Conservation (phyloP, 1,140 invertebrate genomes). For the Drosophila trapezifrons region DNA sequence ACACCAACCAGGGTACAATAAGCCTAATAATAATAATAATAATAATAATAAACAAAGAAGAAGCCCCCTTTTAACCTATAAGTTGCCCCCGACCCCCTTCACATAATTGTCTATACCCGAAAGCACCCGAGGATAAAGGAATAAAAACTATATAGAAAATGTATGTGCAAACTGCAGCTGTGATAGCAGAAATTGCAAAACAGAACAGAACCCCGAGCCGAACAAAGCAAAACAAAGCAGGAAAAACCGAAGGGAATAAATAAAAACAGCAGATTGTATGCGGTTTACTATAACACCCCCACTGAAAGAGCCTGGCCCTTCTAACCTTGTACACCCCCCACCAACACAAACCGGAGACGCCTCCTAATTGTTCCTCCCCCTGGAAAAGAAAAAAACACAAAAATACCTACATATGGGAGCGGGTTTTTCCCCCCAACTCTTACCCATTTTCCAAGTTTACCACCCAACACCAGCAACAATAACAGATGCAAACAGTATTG, state of each 20-base stretch:
- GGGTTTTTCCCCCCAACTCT: conserved; percentile 11
- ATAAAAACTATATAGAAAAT: conserved; percentile 31
- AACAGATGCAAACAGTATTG: conserved; percentile 22
- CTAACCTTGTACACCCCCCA: conserved; percentile 8
- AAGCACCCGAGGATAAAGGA: conserved; percentile 33
- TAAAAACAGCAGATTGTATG: conserved; percentile 51
- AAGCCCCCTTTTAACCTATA: conserved; percentile 38
- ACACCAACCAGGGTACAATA: conserved; percentile 7
- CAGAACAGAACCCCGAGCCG: conserved; percentile 39
- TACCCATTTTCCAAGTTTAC: conserved; percentile 27
- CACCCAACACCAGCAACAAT: conserved; percentile 17
- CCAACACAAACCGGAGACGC: conserved; percentile 12
- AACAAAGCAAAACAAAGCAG: conserved; percentile 43
- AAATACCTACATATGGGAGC: conserved; percentile 5
- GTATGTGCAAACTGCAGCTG: conserved; percentile 57
- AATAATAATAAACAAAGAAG: conserved; percentile 40
- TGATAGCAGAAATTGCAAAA: conserved; percentile 68
- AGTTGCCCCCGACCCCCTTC: conserved; percentile 14
- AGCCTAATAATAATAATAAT: conserved; percentile 33
- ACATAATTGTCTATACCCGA: conserved; percentile 1
- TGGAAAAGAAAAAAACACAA: conserved; percentile 1
- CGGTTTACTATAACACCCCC: conserved; percentile 45
- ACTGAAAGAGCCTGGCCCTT: conserved; percentile 1
- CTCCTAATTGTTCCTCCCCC: conserved; percentile 55
- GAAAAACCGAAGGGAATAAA: conserved; percentile 28